Conservation (phyloP, 2,888 invertebrate species). For the Phengaris alcon region DNA sequence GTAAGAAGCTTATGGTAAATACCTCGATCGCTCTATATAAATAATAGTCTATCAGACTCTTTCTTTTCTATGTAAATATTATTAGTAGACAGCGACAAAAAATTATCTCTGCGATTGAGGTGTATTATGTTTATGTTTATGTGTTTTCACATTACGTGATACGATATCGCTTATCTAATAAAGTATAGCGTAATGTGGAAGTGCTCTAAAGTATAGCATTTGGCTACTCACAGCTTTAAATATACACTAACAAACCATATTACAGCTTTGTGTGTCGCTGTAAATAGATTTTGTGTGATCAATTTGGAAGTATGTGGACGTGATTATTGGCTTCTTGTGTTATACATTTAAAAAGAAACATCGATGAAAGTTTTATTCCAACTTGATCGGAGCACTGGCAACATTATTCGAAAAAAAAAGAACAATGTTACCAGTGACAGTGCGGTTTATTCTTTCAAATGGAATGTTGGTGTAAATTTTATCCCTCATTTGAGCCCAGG, state of each 20-base stretch:
- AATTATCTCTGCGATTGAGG: not conserved
- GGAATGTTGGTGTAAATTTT: conserved; percentile 84
- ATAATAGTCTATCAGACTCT: no score
- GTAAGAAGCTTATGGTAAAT: conserved; percentile 1
- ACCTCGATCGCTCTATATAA: not conserved
- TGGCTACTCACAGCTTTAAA: conserved; percentile 43
- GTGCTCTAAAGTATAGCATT: no score
- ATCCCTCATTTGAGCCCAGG: conserved; percentile 57
- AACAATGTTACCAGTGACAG: conserved; percentile 65
- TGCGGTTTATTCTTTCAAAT: conserved; percentile 71
- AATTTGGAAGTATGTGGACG: conserved; percentile 71
- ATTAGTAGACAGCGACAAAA: not conserved
- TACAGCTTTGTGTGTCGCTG: conserved; percentile 70
- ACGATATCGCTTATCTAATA: no score
- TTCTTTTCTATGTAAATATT: not conserved
- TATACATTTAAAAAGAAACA: conserved; percentile 36
- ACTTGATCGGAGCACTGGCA: conserved; percentile 48
- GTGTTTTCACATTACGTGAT: no score
- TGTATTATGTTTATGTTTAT: no score
- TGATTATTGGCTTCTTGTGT: conserved; percentile 63
- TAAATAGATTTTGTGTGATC: conserved; percentile 57
- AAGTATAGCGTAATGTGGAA: no score
- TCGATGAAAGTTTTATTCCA: conserved; percentile 58
- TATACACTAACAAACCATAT: conserved; percentile 78
- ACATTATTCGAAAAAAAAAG: not conserved